phyloP scores from a whole-genome alignment of 2,888 invertebrate genomes.

The Mythimna ferrago region DNA sequence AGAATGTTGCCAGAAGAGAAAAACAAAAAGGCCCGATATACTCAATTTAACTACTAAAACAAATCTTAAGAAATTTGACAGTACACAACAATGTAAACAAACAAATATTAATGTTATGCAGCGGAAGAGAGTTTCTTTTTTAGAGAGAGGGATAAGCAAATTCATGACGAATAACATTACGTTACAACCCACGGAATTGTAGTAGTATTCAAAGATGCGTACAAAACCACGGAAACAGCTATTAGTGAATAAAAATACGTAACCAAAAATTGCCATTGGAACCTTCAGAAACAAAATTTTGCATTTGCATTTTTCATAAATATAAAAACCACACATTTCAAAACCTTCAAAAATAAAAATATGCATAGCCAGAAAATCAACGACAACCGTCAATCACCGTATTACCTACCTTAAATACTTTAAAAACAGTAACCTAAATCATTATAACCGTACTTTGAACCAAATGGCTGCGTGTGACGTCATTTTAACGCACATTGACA shows the following conservation, averaged over 20 bases:
- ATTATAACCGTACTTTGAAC: constrained; percentile 46
- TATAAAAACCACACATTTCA: not conserved
- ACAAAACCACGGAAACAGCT: too few species aligned
- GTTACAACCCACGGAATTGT: too few species aligned
- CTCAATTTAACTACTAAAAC: not conserved
- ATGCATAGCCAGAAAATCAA: not conserved
- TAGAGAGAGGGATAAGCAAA: too few species aligned
- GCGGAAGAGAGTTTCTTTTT: too few species aligned
- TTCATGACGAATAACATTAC: too few species aligned
- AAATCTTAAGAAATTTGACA: not conserved
- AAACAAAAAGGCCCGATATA: not conserved
- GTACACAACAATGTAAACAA: not conserved
- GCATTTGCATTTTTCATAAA: not conserved
- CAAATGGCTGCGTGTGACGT: constrained; percentile 20
- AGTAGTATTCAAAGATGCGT: too few species aligned
- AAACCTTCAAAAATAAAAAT: not conserved
- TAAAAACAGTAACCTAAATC: constrained; percentile 32
- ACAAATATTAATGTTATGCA: not conserved
- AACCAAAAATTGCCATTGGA: not conserved
- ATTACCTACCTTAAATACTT: constrained; percentile 23
- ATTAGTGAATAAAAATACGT: not conserved
- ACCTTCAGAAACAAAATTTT: not conserved
- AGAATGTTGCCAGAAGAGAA: constrained; percentile 18
- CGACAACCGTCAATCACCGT: constrained; percentile 24
- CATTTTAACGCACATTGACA: constrained; percentile 18